Conservation (phyloP, 2,888 invertebrate species). For the Galerucella calmariensis region DNA sequence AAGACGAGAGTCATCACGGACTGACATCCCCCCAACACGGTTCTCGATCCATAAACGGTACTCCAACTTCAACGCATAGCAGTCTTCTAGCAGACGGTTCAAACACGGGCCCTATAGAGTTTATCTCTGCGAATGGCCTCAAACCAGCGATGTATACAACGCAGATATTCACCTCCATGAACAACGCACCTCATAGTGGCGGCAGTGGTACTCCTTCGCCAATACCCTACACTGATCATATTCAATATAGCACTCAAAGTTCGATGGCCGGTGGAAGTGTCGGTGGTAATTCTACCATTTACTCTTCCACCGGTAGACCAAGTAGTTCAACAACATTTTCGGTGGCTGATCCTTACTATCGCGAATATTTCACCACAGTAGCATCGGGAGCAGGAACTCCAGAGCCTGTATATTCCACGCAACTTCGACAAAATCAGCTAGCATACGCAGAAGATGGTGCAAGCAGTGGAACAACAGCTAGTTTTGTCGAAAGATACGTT, state of each 20-base stretch:
- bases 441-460: conserved; percentile 69
- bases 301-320: conserved; percentile 60
- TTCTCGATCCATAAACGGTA: conserved; percentile 75
- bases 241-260: conserved; percentile 60
- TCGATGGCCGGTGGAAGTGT: conserved; percentile 65
- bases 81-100: conserved; percentile 71
- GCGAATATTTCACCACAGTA: conserved; percentile 80
- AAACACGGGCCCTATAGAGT: conserved; percentile 65
- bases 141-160: conserved; percentile 74
- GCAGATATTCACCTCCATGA: conserved; percentile 76
- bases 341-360: conserved; percentile 79
- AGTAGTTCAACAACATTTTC: conserved; percentile 71
- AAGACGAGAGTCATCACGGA: conserved; percentile 72
- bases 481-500: conserved; percentile 77
- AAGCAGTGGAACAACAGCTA: conserved; percentile 70
- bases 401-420: conserved; percentile 65
- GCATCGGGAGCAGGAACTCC: conserved; percentile 70
- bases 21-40: conserved; percentile 74
- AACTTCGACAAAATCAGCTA: conserved; percentile 66
- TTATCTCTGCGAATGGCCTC: conserved; percentile 67
- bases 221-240: conserved; percentile 66
- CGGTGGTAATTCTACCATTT: conserved; percentile 62
- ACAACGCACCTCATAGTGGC: conserved; percentile 61
- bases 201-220: conserved; percentile 74
- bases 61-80: conserved; percentile 74